Percentiles rank a stretch among this genome's conserved stretches.
phyloP scores from a whole-genome alignment of 2,113 vertebrate species.

The Leuciscus idus region DNA sequence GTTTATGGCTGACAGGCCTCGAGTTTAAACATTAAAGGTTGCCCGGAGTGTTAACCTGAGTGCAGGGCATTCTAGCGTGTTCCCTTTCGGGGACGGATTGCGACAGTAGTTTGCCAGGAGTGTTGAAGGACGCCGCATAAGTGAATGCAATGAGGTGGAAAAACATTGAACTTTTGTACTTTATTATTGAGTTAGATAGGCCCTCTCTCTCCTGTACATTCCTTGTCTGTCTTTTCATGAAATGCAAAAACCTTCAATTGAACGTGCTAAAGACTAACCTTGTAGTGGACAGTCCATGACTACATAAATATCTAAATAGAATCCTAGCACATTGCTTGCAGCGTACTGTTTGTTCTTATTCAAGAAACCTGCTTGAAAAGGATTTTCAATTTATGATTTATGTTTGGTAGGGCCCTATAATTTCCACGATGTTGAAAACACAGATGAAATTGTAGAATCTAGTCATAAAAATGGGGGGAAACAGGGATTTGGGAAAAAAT shows the following conservation, averaged over 20 bases:
- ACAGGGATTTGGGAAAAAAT: not conserved
- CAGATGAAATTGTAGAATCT: not conserved
- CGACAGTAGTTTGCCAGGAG: conserved; percentile 19
- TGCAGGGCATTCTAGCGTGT: conserved; percentile 40
- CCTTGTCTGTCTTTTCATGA: not conserved
- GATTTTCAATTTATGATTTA: not conserved
- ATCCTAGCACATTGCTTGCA: not conserved
- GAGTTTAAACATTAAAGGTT: conserved; percentile 42
- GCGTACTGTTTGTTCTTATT: not conserved
- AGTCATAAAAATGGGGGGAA: not conserved
- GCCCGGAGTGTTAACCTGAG: conserved; percentile 54
- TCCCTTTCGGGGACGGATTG: conserved; percentile 38
- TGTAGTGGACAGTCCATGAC: not conserved
- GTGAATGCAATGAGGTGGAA: conserved; percentile 31
- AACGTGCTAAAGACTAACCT: not conserved
- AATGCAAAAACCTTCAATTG: not conserved
- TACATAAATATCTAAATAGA: not conserved
- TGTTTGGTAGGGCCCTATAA: not conserved
- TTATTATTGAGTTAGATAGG: not conserved
- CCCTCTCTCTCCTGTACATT: not conserved
- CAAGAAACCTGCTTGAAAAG: not conserved
- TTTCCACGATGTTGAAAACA: not conserved
- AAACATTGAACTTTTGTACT: conserved; percentile 41
- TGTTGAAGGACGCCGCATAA: conserved; percentile 38
- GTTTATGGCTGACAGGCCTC: conserved; percentile 32